Evolutionary conservation across 2,113 vertebrate species (phyloP).

Genomic region (Heptranchias perlo): DNA sequence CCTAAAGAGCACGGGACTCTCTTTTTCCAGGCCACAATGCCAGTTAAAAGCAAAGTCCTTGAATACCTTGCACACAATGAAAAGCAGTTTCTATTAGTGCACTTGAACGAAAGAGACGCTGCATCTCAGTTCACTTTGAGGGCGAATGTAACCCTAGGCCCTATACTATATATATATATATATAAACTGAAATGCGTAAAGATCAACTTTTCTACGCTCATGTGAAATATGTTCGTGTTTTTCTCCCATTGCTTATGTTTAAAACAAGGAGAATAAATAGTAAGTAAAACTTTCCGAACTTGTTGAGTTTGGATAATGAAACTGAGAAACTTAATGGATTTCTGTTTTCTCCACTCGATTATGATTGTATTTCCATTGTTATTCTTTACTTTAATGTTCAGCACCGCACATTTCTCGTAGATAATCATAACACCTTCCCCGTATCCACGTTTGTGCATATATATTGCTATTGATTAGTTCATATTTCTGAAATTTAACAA

Average conservation of each 20-base stretch:
- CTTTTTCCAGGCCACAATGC: not conserved
- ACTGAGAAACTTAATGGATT: not conserved
- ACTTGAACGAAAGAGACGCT: not conserved
- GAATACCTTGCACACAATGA: not conserved
- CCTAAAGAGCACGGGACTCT: not conserved
- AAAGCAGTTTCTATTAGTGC: not conserved
- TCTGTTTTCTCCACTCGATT: not conserved
- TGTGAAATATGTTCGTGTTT: not conserved
- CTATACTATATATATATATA: not conserved
- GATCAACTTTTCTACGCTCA: not conserved
- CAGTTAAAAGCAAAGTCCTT: not conserved
- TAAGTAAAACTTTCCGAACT: constrained; percentile 14
- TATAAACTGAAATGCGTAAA: not conserved
- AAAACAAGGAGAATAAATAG: not conserved
- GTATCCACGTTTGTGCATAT: not conserved
- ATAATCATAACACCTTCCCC: not conserved
- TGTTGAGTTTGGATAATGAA: constrained; percentile 27
- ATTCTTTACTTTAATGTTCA: not conserved
- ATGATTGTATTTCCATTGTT: not conserved
- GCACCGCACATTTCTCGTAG: not conserved
- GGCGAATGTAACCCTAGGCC: not conserved
- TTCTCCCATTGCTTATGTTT: not conserved
- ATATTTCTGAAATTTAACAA: not conserved
- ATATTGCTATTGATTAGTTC: not conserved
- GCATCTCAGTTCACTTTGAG: not conserved